Conservation (phyloP, 2,888 invertebrate genomes). For the Stegophylla sp. region DNA sequence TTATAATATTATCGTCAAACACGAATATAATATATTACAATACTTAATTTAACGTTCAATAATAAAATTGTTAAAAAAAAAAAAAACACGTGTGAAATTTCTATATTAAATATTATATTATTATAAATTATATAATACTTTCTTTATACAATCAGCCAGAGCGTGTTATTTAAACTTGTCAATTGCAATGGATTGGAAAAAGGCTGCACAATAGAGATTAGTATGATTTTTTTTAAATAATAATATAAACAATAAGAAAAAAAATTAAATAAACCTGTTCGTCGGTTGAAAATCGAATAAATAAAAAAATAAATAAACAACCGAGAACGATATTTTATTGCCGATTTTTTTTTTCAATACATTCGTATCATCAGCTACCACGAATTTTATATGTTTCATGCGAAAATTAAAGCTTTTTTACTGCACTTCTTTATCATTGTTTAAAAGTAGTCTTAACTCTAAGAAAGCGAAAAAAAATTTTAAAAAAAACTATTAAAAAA, state of each 20-base stretch:
- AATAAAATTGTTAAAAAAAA: slow-evolving; percentile 1
- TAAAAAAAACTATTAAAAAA: slow-evolving; percentile 17
- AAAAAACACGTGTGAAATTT: slow-evolving; percentile 28
- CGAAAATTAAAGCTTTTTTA: slow-evolving; percentile 49
- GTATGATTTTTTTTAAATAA: slow-evolving; percentile 20
- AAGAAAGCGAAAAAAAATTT: background rate
- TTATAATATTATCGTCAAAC: background rate
- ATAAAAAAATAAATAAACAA: too few relatives aligned
- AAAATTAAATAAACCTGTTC: background rate
- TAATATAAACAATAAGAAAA: background rate
- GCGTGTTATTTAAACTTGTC: slow-evolving; percentile 46
- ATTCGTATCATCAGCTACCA: slow-evolving; percentile 33
- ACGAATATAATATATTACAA: background rate
- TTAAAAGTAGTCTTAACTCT: slow-evolving; percentile 39
- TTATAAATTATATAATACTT: slow-evolving; percentile 23
- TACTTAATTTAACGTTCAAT: slow-evolving; percentile 15
- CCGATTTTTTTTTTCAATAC: slow-evolving; percentile 32
- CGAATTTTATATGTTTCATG: slow-evolving; percentile 41
- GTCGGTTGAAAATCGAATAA: background rate
- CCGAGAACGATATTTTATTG: slow-evolving; percentile 1
- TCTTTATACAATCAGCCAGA: slow-evolving; percentile 45
- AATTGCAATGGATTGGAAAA: slow-evolving; percentile 51
- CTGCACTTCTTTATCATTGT: slow-evolving; percentile 43
- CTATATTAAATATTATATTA: slow-evolving; percentile 8
- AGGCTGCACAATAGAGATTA: slow-evolving; percentile 49